Evolutionary conservation across 2,797 vertebrate species (phyloP).

Genomic region (Nyctalus aviator): DNA sequence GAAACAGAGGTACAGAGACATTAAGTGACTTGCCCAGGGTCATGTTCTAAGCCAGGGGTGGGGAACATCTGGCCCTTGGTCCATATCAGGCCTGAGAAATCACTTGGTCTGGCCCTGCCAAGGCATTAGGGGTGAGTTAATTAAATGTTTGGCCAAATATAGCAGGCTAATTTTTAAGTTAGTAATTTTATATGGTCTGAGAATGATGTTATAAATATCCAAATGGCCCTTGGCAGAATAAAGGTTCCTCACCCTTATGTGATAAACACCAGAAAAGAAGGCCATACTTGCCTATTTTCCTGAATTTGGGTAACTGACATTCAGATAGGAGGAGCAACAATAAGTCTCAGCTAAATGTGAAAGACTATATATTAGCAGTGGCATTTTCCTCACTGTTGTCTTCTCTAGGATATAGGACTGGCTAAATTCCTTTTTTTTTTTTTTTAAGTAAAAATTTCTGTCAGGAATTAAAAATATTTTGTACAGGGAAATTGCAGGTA

Average conservation of each 20-base stretch:
- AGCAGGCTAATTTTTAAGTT: too few relatives aligned
- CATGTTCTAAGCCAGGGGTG: not conserved
- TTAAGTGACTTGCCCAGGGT: not conserved
- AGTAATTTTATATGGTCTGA: too few relatives aligned
- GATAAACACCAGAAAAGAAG: not conserved
- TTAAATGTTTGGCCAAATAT: too few relatives aligned
- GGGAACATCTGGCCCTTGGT: too few relatives aligned
- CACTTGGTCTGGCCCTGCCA: too few relatives aligned
- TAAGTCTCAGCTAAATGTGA: not conserved
- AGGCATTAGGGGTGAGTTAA: too few relatives aligned
- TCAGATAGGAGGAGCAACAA: too few relatives aligned
- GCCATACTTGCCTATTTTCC: not conserved
- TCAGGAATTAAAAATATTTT: not conserved
- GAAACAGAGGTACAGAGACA: not conserved
- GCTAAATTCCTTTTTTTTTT: not conserved
- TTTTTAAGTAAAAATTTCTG: conserved; percentile 18
- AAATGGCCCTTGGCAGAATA: too few relatives aligned
- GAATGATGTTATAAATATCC: too few relatives aligned
- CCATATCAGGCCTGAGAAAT: too few relatives aligned
- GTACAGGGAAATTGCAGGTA: not conserved
- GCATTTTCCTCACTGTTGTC: not conserved
- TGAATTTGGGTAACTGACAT: not conserved
- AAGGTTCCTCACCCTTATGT: not conserved
- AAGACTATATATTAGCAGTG: not conserved
- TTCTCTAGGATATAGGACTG: not conserved